These are phyloP conservation scores for Phrynocephalus guinanensis DNA, from an alignment of 2,797 vertebrate species.

Conservation along the genomic window DNA sequence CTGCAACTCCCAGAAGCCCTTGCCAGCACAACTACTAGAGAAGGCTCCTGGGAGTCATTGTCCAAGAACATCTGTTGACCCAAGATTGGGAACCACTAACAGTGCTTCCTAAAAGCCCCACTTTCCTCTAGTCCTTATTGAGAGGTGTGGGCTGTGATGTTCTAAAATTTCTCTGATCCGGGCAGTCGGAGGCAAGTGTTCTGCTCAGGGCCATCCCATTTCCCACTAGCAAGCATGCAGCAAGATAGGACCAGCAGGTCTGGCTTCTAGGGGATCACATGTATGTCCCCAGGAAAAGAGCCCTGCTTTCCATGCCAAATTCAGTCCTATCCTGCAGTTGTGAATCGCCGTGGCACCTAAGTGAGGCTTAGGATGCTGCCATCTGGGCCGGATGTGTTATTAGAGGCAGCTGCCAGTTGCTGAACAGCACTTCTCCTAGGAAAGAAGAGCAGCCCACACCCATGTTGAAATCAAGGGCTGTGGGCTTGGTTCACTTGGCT, in stretches of 20 bases:
- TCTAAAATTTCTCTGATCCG: background rate
- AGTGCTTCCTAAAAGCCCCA: too few relatives aligned
- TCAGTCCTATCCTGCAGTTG: background rate
- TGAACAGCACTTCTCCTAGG: background rate
- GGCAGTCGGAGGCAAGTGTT: background rate
- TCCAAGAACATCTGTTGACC: too few relatives aligned
- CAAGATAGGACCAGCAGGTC: background rate
- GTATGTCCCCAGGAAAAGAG: background rate
- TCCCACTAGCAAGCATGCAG: background rate
- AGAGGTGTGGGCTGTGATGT: background rate
- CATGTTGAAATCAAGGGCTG: background rate
- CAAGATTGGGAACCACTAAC: background rate
- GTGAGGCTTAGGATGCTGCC: background rate
- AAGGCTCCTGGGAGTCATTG: too few relatives aligned
- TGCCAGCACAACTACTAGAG: too few relatives aligned
- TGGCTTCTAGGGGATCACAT: background rate
- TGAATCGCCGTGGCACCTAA: background rate
- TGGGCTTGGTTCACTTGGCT: background rate
- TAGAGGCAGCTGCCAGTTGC: background rate
- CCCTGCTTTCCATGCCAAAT: background rate
- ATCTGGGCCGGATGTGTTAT: background rate
- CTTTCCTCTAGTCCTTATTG: background rate
- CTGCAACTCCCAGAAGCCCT: too few relatives aligned
- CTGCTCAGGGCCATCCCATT: background rate
- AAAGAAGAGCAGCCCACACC: background rate